Conservation (phyloP, 1,140 invertebrate genomes). For the Brachionus calyciflorus region DNA sequence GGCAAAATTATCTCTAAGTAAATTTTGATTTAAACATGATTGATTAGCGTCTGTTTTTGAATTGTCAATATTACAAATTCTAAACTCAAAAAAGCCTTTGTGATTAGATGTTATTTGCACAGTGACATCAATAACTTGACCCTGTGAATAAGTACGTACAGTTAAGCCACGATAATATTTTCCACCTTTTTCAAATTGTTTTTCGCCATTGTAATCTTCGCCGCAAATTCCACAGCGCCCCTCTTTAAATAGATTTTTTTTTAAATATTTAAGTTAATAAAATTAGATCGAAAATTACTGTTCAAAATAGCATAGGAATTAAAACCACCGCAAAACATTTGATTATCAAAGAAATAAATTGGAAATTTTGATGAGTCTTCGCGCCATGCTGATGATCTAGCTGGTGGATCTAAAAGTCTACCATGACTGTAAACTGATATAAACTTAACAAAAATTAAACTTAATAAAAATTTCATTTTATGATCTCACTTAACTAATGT, state of each 20-base stretch:
- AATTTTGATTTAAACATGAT: constrained; percentile 33
- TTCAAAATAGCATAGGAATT: no score
- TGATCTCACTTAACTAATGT: no score
- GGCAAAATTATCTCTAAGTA: background rate
- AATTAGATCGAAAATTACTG: no score
- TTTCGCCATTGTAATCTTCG: background rate
- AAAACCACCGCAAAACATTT: constrained; percentile 77
- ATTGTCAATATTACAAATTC: constrained; percentile 49
- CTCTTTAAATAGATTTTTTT: constrained; percentile 64
- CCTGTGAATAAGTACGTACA: background rate
- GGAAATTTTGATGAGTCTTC: constrained; percentile 53
- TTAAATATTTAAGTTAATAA: no score
- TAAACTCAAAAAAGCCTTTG: constrained; percentile 52
- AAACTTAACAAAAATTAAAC: no score
- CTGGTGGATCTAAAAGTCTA: constrained; percentile 33
- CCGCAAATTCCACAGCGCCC: constrained; percentile 45
- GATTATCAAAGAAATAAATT: constrained; percentile 81
- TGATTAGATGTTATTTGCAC: constrained; percentile 51
- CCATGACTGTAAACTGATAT: background rate
- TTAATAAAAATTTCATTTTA: no score
- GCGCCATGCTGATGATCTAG: constrained; percentile 67
- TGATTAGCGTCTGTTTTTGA: constrained; percentile 5
- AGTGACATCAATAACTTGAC: background rate
- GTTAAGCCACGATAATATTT: background rate
- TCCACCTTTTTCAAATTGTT: constrained; percentile 41